Conservation (phyloP, 2,797 vertebrate genomes). For the Gallinago nigripennis region DNA sequence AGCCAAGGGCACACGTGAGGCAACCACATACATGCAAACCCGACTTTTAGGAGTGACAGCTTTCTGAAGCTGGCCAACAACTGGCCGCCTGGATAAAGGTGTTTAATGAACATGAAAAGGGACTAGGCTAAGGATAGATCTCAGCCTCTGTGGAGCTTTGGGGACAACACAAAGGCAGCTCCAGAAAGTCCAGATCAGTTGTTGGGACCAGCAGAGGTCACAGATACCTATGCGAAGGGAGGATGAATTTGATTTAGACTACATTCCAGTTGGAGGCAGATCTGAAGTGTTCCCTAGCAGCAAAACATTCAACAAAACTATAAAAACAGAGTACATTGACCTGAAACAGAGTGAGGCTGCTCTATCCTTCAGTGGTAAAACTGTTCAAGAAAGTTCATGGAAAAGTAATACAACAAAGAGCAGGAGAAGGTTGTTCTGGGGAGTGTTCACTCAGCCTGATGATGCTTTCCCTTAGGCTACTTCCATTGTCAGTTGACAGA, state of each 20-base stretch:
- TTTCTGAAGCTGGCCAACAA: neutral
- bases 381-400: neutral
- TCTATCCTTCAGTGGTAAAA: neutral
- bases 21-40: rapidly evolving
- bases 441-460: neutral
- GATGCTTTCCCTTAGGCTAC: neutral
- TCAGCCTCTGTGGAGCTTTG: neutral
- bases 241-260: neutral
- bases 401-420: neutral
- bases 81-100: neutral
- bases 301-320: neutral
- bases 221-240: neutral
- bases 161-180: neutral
- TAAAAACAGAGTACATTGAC: neutral
- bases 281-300: neutral
- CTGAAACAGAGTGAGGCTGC: neutral
- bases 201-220: neutral
- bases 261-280: neutral
- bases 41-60: neutral
- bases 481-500: neutral
- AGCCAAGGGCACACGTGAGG: neutral
- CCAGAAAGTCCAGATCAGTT: neutral
- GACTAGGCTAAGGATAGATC: neutral
- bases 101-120: neutral
- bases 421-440: neutral